These are phyloP conservation scores for Sylvilagus floridanus DNA, from an alignment of 2,797 vertebrate species.

Conservation along the genomic window DNA sequence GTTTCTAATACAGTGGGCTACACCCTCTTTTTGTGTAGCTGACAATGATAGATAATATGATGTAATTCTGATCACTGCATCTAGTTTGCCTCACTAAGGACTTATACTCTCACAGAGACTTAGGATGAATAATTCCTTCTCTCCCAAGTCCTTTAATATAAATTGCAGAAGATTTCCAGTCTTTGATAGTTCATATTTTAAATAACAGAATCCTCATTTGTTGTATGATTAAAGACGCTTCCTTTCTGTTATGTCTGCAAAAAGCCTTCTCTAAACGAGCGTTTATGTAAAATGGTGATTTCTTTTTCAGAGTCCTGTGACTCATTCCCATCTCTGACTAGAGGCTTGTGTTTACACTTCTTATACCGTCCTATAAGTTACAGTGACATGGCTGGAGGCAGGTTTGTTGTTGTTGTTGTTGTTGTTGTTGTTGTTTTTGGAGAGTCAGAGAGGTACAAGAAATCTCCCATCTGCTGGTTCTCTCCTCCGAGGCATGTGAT, in stretches of 20 bases:
- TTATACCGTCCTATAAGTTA: background rate
- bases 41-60: background rate
- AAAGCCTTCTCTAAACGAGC: background rate
- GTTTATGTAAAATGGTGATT: background rate
- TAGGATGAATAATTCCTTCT: background rate
- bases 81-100: slow-evolving; percentile 28
- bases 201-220: background rate
- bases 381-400: background rate
- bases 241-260: slow-evolving; percentile 38
- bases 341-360: background rate
- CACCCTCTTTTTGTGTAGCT: background rate
- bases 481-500: too few relatives aligned
- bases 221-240: slow-evolving; percentile 30
- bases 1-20: background rate
- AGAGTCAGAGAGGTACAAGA: too few relatives aligned
- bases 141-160: background rate
- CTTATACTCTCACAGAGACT: background rate
- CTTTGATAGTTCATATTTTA: slow-evolving; percentile 45
- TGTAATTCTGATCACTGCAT: slow-evolving; percentile 25
- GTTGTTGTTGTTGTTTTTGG: too few relatives aligned
- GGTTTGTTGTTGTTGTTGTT: too few relatives aligned
- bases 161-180: slow-evolving; percentile 33
- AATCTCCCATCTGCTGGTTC: too few relatives aligned
- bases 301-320: background rate
- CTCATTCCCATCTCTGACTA: background rate